A percentile compares a stretch with the other conserved stretches of the same genome.
These are phyloP conservation scores for Varecia variegata DNA, from an alignment of 2,797 vertebrate genomes.

Conservation along the genomic window DNA sequence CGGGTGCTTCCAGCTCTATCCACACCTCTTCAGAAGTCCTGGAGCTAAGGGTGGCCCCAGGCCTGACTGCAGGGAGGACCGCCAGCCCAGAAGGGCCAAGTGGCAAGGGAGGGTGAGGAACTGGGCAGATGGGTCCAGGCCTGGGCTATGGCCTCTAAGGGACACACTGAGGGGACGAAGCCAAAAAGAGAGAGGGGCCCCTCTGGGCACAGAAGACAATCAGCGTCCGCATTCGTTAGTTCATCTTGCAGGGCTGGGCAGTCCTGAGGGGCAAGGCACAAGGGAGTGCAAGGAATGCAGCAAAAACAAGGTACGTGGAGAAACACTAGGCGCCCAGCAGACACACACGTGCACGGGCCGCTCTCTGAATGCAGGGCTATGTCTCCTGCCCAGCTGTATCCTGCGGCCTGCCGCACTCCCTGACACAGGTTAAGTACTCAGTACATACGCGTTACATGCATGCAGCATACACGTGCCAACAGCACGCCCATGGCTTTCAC, in stretches of 20 bases:
- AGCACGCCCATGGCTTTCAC: background rate
- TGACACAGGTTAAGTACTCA: background rate
- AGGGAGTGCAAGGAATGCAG: background rate
- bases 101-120: background rate
- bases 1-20: background rate
- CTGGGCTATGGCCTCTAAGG: background rate
- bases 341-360: rapidly evolving
- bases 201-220: background rate
- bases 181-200: background rate
- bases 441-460: background rate
- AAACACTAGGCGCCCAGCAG: background rate
- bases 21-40: background rate
- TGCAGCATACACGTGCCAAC: background rate
- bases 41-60: background rate
- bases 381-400: background rate
- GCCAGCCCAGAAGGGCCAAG: background rate
- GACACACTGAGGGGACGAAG: background rate
- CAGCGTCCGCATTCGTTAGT: background rate
- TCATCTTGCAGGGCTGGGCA: background rate
- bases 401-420: background rate
- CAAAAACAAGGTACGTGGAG: background rate
- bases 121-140: background rate
- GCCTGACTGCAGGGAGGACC: background rate
- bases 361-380: background rate
- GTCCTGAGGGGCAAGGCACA: background rate